phyloP scores from a whole-genome alignment of 2,797 vertebrate species.

The Crypturellus tataupa region DNA sequence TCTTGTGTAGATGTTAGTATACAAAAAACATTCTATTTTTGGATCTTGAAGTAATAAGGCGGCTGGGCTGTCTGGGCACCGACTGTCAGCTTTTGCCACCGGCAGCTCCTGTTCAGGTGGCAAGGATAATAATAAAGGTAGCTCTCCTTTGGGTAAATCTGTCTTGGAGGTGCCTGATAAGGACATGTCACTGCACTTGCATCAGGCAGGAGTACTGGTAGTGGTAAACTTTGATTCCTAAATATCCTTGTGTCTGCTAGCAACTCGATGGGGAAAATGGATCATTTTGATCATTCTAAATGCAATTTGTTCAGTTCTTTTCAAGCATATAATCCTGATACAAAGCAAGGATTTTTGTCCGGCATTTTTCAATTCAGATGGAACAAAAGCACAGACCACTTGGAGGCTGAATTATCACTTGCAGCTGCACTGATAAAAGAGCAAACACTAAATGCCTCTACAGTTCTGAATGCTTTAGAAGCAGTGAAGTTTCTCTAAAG shows the following conservation, averaged over 20 bases:
- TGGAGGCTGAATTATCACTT: slow-evolving; percentile 79
- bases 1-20: not conserved
- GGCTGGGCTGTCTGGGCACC: slow-evolving; percentile 9
- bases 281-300: slow-evolving; percentile 68
- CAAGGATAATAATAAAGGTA: slow-evolving; percentile 24
- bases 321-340: slow-evolving; percentile 70
- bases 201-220: slow-evolving; percentile 1
- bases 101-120: slow-evolving; percentile 37
- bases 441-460: slow-evolving; percentile 75
- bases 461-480: slow-evolving; percentile 66
- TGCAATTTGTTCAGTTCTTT: slow-evolving; percentile 73
- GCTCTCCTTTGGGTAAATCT: slow-evolving; percentile 55
- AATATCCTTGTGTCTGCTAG: slow-evolving; percentile 9
- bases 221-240: slow-evolving; percentile 41
- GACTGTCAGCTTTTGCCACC: slow-evolving; percentile 10
- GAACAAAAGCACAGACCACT: slow-evolving; percentile 73
- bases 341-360: slow-evolving; percentile 66
- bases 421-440: slow-evolving; percentile 84
- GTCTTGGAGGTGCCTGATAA: slow-evolving; percentile 62
- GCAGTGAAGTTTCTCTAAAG: slow-evolving; percentile 72
- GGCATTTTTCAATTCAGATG: slow-evolving; percentile 73
- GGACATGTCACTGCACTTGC: not conserved
- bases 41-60: slow-evolving; percentile 49
- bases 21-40: slow-evolving; percentile 34
- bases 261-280: slow-evolving; percentile 54